These are phyloP conservation scores for Cyrtodaria siliqua DNA, from an alignment of 2,888 invertebrate genomes.

Conservation along the genomic window DNA sequence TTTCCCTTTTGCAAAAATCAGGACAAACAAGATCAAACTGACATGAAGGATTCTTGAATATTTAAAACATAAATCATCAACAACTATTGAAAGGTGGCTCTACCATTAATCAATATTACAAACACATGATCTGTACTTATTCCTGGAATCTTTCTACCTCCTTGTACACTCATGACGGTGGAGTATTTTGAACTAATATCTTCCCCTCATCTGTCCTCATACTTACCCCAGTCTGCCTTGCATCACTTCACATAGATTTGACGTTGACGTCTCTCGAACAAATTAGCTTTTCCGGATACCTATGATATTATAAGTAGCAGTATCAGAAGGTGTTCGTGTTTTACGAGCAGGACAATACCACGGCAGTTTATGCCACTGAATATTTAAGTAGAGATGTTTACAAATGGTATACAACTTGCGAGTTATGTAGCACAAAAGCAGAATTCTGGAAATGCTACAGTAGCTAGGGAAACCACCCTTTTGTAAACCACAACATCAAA, in stretches of 20 bases:
- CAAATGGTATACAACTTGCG: background rate
- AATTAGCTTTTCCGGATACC: slow-evolving; percentile 63
- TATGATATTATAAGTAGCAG: slow-evolving; percentile 67
- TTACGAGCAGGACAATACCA: slow-evolving; percentile 26
- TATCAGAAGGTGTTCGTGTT: slow-evolving; percentile 56
- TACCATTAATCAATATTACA: too few relatives aligned
- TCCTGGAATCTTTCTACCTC: background rate
- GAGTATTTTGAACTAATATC: background rate
- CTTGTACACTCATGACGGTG: background rate
- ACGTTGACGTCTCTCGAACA: slow-evolving; percentile 46
- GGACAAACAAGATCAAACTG: too few relatives aligned
- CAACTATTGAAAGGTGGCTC: too few relatives aligned
- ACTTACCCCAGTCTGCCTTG: slow-evolving; percentile 42
- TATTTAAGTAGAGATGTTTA: slow-evolving; percentile 12
- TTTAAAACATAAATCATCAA: too few relatives aligned
- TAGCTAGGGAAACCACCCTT: too few relatives aligned
- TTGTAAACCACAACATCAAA: too few relatives aligned
- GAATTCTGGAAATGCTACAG: background rate
- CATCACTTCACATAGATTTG: slow-evolving; percentile 41
- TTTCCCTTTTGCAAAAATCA: too few relatives aligned
- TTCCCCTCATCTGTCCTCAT: slow-evolving; percentile 1
- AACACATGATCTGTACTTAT: too few relatives aligned
- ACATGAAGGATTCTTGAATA: too few relatives aligned
- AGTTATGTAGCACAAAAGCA: background rate
- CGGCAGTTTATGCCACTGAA: slow-evolving; percentile 52